Evolutionary conservation across 2,888 invertebrate genomes (phyloP).

Genomic region (Cheilosia scutellata): DNA sequence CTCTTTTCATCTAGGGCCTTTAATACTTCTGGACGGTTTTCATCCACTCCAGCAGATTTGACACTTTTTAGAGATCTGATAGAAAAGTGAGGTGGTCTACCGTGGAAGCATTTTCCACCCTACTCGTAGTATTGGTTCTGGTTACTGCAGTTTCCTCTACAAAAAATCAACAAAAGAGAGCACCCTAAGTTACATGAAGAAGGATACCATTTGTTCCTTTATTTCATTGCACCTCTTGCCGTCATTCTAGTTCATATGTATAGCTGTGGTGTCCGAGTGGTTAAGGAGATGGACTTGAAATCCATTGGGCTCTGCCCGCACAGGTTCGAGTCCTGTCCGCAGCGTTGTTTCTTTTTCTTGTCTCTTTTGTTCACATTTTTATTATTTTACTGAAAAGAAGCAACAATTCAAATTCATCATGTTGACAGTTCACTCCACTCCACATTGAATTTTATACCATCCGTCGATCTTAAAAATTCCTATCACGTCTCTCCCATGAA

Average conservation of each 20-base stretch:
- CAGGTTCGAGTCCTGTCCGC: slow-evolving; percentile 79
- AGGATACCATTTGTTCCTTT: too few species aligned
- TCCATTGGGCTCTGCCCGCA: slow-evolving; percentile 78
- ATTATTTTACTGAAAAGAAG: not conserved
- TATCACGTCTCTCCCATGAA: slow-evolving; percentile 5
- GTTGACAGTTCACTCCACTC: not conserved
- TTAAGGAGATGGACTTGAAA: slow-evolving; percentile 79
- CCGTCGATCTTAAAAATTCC: not conserved
- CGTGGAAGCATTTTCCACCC: too few species aligned
- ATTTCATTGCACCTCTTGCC: not conserved
- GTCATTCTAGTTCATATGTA: not conserved
- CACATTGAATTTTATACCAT: too few species aligned
- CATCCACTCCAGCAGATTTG: too few species aligned
- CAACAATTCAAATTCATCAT: not conserved
- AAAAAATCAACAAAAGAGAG: too few species aligned
- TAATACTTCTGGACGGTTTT: too few species aligned
- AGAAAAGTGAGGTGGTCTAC: too few species aligned
- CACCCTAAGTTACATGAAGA: too few species aligned
- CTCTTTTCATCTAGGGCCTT: too few species aligned
- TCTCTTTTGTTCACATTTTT: not conserved
- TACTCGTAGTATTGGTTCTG: too few species aligned
- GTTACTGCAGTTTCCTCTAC: too few species aligned
- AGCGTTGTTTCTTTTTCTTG: slow-evolving; percentile 66
- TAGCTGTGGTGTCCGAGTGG: slow-evolving; percentile 78
- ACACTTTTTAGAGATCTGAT: too few species aligned